Evolutionary conservation across 2,113 vertebrate genomes (phyloP).

Genomic region (Takifugu flavidus): DNA sequence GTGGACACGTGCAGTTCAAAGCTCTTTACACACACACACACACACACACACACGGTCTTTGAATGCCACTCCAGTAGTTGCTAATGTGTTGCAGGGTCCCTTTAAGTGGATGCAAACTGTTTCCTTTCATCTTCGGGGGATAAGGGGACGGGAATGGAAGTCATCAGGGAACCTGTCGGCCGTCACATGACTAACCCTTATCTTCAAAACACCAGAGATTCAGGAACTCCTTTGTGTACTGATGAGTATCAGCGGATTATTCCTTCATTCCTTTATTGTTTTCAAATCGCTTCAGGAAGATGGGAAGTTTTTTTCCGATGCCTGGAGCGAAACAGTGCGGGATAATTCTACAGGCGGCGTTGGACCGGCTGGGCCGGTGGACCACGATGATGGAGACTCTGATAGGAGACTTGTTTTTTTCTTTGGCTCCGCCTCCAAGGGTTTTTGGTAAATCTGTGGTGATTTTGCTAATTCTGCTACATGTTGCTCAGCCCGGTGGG

Average conservation of each 20-base stretch:
- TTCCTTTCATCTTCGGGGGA: conserved; percentile 66
- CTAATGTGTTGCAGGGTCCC: conserved; percentile 62
- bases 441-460: no score
- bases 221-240: conserved; percentile 48
- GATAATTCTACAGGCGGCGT: no score
- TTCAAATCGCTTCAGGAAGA: conserved; percentile 2
- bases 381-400: no score
- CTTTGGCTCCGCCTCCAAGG: no score
- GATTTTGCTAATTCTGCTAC: no score
- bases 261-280: conserved; percentile 21
- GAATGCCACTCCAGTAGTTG: conserved; percentile 42
- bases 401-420: no score
- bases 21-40: conserved; percentile 3
- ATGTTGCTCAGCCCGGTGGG: no score
- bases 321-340: no score
- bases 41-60: conserved; percentile 21
- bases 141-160: conserved; percentile 43
- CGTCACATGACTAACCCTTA: conserved; percentile 46
- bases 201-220: conserved; percentile 62
- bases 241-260: conserved; percentile 17
- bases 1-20: conserved; percentile 8
- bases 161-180: conserved; percentile 43
- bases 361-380: no score
- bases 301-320: background rate
- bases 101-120: conserved; percentile 63